Evolutionary conservation across 2,888 invertebrate species (phyloP).

Genomic region (Parapristionchus giblindavisi): DNA sequence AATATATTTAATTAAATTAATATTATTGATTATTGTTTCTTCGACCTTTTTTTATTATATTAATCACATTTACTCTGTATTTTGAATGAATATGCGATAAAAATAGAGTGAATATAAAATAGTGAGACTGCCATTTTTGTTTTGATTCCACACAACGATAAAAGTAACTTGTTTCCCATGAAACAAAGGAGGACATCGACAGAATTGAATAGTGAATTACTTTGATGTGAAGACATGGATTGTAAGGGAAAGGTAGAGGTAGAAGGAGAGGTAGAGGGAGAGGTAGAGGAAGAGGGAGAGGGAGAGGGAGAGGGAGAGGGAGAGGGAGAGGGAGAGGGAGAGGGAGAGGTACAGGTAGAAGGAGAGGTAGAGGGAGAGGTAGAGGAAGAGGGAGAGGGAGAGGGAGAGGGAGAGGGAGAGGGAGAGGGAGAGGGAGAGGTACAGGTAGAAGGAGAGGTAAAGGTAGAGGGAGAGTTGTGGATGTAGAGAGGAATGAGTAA

Average conservation of each 20-base stretch:
- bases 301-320: no score
- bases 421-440: neutral
- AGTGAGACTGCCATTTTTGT: neutral
- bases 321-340: no score
- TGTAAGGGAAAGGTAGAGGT: no score
- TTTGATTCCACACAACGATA: neutral
- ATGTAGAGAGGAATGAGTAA: neutral
- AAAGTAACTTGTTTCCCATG: neutral
- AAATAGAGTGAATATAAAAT: neutral
- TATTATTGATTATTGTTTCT: neutral
- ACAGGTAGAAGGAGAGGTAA: neutral
- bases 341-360: neutral
- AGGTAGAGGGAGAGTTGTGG: neutral
- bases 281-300: no score
- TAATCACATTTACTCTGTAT: neutral
- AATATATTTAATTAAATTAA: neutral
- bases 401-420: neutral
- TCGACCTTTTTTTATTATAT: no score
- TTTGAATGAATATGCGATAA: neutral
- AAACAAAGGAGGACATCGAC: no score
- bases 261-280: no score
- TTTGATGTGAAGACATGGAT: no score
- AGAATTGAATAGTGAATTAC: no score
- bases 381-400: conserved; percentile 17
- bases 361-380: neutral